phyloP scores from a whole-genome alignment of 2,888 invertebrate species.

The Luffia ferchaultella region DNA sequence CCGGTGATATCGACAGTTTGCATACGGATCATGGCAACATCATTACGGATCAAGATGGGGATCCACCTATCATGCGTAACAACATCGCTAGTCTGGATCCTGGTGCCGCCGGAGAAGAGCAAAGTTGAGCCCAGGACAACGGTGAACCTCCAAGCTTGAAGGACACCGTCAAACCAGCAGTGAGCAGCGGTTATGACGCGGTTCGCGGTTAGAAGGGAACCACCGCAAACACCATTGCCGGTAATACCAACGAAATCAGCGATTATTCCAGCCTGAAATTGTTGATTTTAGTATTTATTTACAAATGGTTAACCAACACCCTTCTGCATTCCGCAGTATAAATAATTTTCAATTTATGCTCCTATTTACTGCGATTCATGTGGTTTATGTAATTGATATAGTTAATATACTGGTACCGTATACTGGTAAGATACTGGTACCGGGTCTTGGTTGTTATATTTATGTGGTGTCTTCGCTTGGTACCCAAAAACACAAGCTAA shows the following conservation, averaged over 20 bases:
- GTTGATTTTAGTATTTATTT: not conserved
- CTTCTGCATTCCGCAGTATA: no score
- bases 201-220: constrained; percentile 11
- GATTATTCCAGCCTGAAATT: constrained; percentile 14
- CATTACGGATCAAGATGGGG: constrained; percentile 9
- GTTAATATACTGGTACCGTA: no score
- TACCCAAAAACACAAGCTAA: no score
- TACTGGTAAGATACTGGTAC: no score
- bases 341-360: no score
- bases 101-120: constrained; percentile 15
- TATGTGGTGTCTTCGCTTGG: no score
- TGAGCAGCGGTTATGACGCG: constrained; percentile 16
- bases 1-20: constrained; percentile 8
- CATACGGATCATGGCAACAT: constrained; percentile 16
- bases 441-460: no score
- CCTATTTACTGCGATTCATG: no score
- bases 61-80: constrained; percentile 10
- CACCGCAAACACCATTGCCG: constrained; percentile 14
- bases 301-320: no score
- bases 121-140: constrained; percentile 14
- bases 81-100: constrained; percentile 10
- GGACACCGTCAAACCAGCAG: constrained; percentile 15
- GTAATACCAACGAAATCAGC: constrained; percentile 9
- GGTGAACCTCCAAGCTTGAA: constrained; percentile 12
- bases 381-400: no score